These are phyloP conservation scores for Scaptomyza parva DNA, from an alignment of 2,888 invertebrate species.

Conservation along the genomic window DNA sequence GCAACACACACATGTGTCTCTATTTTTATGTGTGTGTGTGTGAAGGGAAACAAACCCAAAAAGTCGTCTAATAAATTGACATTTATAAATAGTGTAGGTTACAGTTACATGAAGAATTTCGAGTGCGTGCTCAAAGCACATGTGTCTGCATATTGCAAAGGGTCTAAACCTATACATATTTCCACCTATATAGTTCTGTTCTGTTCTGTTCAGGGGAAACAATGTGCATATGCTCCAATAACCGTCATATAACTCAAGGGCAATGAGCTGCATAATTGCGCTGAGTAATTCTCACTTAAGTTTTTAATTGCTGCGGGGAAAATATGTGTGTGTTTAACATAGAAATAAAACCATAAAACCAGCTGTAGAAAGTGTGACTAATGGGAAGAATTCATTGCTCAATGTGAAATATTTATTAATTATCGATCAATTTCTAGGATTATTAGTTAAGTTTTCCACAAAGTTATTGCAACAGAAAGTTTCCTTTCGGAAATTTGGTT, in stretches of 20 bases:
- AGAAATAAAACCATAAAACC: slow-evolving; percentile 27
- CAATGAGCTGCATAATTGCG: slow-evolving; percentile 79
- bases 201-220: slow-evolving; percentile 1
- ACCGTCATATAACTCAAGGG: slow-evolving; percentile 69
- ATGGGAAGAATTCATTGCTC: background rate
- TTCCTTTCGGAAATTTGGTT: too few species aligned
- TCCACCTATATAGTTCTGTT: slow-evolving; percentile 28
- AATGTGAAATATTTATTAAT: too few species aligned
- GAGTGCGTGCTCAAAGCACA: slow-evolving; percentile 63
- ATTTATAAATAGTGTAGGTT: slow-evolving; percentile 63
- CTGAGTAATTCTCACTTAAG: slow-evolving; percentile 79
- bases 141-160: slow-evolving; percentile 71
- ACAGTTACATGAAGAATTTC: slow-evolving; percentile 30
- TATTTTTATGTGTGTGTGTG: background rate
- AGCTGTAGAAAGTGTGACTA: slow-evolving; percentile 14
- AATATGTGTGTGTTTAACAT: slow-evolving; percentile 15
- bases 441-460: too few species aligned
- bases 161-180: slow-evolving; percentile 1
- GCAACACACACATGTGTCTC: slow-evolving; percentile 58
- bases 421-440: too few species aligned
- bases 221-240: slow-evolving; percentile 57
- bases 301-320: slow-evolving; percentile 45
- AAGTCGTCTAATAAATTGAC: slow-evolving; percentile 68
- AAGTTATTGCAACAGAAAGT: too few species aligned
- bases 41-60: slow-evolving; percentile 53